Evolutionary conservation across 2,113 vertebrate genomes (phyloP).

Genomic region (Garra rufa): DNA sequence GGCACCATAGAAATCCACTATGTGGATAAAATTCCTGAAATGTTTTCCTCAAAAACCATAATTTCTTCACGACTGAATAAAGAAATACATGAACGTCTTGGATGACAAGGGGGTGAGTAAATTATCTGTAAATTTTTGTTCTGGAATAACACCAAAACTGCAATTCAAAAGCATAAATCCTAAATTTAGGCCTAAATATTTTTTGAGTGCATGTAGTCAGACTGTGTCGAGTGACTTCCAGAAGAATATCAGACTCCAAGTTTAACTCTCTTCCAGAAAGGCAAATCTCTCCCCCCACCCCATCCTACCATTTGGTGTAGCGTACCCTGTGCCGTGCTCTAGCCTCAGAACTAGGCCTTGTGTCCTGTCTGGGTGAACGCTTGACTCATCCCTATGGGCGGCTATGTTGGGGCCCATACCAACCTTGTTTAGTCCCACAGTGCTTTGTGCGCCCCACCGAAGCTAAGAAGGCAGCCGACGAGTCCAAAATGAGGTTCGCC

Average conservation of each 20-base stretch:
- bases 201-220: not conserved
- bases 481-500: conserved; percentile 98
- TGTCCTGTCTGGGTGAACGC: conserved; percentile 93
- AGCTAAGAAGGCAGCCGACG: conserved; percentile 97
- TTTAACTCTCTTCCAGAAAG: conserved; percentile 31
- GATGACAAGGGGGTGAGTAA: no score
- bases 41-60: no score
- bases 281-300: conserved; percentile 37
- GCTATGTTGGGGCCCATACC: conserved; percentile 99
- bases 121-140: no score
- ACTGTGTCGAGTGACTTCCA: not conserved
- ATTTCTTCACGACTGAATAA: no score
- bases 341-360: conserved; percentile 88
- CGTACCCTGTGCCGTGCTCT: conserved; percentile 78
- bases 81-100: no score
- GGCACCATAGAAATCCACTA: no score
- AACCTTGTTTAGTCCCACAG: conserved; percentile 99
- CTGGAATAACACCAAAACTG: not conserved
- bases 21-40: no score
- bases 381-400: conserved; percentile 99
- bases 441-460: conserved; percentile 99
- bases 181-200: not conserved
- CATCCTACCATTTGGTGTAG: conserved; percentile 40
- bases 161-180: not conserved
- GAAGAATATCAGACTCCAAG: not conserved